Percentiles rank a stretch among this genome's conserved stretches.
Evolutionary conservation across 2,113 vertebrate species (phyloP).

Genomic region (Xenus cinereus): DNA sequence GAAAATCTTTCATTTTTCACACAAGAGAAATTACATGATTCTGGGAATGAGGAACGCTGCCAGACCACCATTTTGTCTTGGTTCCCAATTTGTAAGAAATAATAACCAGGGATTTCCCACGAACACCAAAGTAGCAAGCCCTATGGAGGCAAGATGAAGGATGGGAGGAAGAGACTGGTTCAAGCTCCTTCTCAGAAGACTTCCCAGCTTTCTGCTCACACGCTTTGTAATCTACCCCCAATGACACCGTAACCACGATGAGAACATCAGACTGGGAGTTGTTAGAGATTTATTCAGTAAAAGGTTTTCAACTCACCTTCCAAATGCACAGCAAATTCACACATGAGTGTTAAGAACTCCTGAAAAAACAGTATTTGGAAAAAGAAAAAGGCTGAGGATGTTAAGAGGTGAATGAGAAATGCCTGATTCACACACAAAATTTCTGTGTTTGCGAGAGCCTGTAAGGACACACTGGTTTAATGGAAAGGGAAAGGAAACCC

Average conservation of each 20-base stretch:
- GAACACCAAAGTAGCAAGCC: neutral
- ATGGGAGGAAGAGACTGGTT: neutral
- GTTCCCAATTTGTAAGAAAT: neutral
- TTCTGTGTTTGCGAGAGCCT: neutral
- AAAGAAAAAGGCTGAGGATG: neutral
- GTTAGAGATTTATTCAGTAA: neutral
- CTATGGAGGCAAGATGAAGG: neutral
- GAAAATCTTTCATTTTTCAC: neutral
- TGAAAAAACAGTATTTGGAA: neutral
- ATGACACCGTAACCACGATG: neutral
- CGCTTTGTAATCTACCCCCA: neutral
- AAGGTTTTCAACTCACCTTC: neutral
- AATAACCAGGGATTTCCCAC: neutral
- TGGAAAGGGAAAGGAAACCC: neutral
- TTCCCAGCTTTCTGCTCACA: neutral
- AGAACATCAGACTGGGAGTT: neutral
- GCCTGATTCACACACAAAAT: neutral
- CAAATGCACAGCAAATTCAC: neutral
- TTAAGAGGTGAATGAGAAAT: neutral
- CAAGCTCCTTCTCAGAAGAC: neutral
- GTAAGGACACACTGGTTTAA: neutral
- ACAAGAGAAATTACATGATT: neutral
- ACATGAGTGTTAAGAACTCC: neutral
- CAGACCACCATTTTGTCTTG: neutral
- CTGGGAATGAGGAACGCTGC: neutral